Evolutionary conservation across 2,113 vertebrate genomes (phyloP), one percentile per base, ranked within the genome.

Genomic region (Labeo catla): DNA sequence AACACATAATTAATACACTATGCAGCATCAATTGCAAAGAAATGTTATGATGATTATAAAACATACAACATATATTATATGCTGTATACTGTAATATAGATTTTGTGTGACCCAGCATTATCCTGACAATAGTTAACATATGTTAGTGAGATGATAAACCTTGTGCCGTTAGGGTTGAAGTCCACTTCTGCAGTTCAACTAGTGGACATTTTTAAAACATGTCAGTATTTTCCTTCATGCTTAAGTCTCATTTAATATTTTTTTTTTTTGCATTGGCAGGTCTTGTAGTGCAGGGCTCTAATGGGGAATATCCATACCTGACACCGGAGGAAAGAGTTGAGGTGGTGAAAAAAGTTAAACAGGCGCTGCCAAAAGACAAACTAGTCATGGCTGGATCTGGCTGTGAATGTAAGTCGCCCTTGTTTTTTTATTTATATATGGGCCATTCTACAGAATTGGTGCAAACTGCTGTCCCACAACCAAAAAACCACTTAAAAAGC

Each of bases 281-380:
- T 65, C 89, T 99, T 45, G 96, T 99, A 91, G 95, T 95, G 23
- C 96, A 98, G 91, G 98, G 98, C 74, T 98, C 97, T 85, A 99
- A 94, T 0, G 98, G 98, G 0, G 98, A 99, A 86, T 97, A 95
- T 78, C 96, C 97, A 0, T 97, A 94, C 88, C 93, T 99, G 94
- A 92, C 93, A 0, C 90, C 90, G 50, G 93, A 34, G 0, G 98
- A 99, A 91, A 93, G 93, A 16, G 93, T 98, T 91, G 95, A 97
- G 83, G 93, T 98, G 91, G 96, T 98, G 91, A 94, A 88, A 91
- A 89, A 88, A 0, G 96, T 95, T 68, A 94, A 94, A 45, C 89
- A 83, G 21, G 92, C 89, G 2, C 89, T 98, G 63, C 95, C 96
- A 0, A 89, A 83, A 23, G 92, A 94, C 73, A 95, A 93, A 84